These are phyloP conservation scores for Calosoma granatense DNA, from an alignment of 1,140 invertebrate species.

Conservation along the genomic window DNA sequence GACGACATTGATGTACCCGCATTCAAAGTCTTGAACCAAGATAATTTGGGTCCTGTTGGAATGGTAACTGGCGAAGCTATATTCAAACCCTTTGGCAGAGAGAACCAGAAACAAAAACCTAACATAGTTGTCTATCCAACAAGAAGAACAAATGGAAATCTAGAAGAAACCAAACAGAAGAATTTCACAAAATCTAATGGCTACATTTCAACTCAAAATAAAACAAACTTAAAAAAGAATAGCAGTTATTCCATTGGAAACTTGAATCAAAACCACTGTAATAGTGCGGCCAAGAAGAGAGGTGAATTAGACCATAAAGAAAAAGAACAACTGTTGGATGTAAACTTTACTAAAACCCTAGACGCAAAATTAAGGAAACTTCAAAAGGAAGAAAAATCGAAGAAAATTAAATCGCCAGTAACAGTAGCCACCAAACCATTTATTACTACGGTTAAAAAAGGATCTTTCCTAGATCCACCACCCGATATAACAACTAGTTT, in stretches of 20 bases:
- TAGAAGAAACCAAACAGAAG: slow-evolving; percentile 29
- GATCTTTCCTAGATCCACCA: slow-evolving; percentile 66
- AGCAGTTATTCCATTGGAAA: slow-evolving; percentile 37
- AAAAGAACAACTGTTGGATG: slow-evolving; percentile 25
- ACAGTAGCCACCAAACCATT: slow-evolving; percentile 36
- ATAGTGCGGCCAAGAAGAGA: slow-evolving; percentile 24
- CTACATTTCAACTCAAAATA: slow-evolving; percentile 21
- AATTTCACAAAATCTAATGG: slow-evolving; percentile 28
- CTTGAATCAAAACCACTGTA: slow-evolving; percentile 25
- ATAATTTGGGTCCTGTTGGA: slow-evolving; percentile 27
- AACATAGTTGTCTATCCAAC: slow-evolving; percentile 41
- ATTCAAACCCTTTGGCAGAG: slow-evolving; percentile 30
- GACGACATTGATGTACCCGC: slow-evolving; percentile 32
- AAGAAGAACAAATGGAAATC: slow-evolving; percentile 28
- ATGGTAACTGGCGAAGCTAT: slow-evolving; percentile 28
- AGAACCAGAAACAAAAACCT: slow-evolving; percentile 31
- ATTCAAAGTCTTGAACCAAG: slow-evolving; percentile 40
- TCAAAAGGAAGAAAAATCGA: slow-evolving; percentile 45
- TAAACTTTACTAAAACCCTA: slow-evolving; percentile 50
- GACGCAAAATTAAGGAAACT: slow-evolving; percentile 52
- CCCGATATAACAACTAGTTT: slow-evolving; percentile 56
- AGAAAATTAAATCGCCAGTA: slow-evolving; percentile 29
- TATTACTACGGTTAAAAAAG: slow-evolving; percentile 65
- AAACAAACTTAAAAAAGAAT: slow-evolving; percentile 24
- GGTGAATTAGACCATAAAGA: slow-evolving; percentile 25